These are phyloP conservation scores for Acanthopagrus latus DNA, from an alignment of 2,797 vertebrate species.

Conservation along the genomic window DNA sequence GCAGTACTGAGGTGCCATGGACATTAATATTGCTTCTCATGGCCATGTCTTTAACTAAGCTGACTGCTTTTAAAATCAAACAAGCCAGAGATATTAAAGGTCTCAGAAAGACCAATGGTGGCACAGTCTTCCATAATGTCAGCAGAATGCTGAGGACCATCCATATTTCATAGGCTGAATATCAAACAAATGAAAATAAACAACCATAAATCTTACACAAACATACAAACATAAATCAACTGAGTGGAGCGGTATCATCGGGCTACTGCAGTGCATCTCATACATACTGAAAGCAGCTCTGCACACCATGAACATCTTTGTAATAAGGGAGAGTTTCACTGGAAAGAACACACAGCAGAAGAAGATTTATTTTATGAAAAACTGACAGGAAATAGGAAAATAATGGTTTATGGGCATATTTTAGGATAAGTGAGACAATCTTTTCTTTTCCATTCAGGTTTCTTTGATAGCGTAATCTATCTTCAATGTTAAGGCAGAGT, in stretches of 20 bases:
- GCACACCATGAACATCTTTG: constrained; percentile 15
- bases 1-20: constrained; percentile 8
- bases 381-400: not conserved
- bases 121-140: constrained; percentile 48
- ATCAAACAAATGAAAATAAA: constrained; percentile 54
- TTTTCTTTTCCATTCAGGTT: not conserved
- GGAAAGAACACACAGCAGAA: not conserved
- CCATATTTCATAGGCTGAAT: constrained; percentile 44
- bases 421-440: not conserved
- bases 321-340: constrained; percentile 13
- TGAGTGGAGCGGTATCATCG: constrained; percentile 15
- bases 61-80: constrained; percentile 45
- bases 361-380: not conserved
- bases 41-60: constrained; percentile 33
- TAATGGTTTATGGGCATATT: not conserved
- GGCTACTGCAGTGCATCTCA: constrained; percentile 44
- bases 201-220: constrained; percentile 51
- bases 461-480: not conserved
- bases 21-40: constrained; percentile 35
- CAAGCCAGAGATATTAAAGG: constrained; percentile 51
- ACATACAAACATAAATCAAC: constrained; percentile 57
- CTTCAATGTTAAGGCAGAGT: not conserved
- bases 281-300: constrained; percentile 56
- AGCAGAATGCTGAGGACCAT: constrained; percentile 17
- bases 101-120: constrained; percentile 34